These are phyloP conservation scores for Melanocharis versteri DNA, from an alignment of 2,113 vertebrate species.

Conservation along the genomic window DNA sequence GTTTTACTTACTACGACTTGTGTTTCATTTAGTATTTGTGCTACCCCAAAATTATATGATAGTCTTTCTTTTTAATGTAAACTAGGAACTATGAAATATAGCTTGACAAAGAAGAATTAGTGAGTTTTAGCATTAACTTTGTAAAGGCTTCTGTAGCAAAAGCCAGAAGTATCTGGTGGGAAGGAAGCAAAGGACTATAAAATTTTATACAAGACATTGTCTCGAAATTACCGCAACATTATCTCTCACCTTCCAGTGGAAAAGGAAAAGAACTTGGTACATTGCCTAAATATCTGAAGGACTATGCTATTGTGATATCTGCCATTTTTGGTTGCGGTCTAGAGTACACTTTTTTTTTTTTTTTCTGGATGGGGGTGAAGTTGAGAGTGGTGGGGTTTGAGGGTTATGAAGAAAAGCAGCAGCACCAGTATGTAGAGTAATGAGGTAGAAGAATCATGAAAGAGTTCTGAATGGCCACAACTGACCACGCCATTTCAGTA, in stretches of 20 bases:
- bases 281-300: neutral
- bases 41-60: neutral
- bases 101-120: neutral
- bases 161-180: neutral
- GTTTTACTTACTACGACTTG: neutral
- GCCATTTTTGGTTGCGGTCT: neutral
- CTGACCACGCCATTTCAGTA: neutral
- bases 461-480: neutral
- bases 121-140: neutral
- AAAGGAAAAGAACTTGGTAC: neutral
- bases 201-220: neutral
- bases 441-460: neutral
- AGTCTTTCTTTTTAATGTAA: neutral
- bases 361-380: accelerated
- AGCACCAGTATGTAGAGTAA: neutral
- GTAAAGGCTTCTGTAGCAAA: neutral
- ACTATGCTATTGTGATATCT: neutral
- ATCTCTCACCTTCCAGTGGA: neutral
- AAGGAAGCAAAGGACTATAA: neutral
- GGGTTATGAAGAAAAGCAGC: neutral
- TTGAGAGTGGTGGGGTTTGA: neutral
- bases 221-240: neutral
- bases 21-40: neutral
- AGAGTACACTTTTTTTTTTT: neutral
- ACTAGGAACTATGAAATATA: neutral